Evolutionary conservation across 2,797 vertebrate species (phyloP).

Genomic region (Anguilla obscura): DNA sequence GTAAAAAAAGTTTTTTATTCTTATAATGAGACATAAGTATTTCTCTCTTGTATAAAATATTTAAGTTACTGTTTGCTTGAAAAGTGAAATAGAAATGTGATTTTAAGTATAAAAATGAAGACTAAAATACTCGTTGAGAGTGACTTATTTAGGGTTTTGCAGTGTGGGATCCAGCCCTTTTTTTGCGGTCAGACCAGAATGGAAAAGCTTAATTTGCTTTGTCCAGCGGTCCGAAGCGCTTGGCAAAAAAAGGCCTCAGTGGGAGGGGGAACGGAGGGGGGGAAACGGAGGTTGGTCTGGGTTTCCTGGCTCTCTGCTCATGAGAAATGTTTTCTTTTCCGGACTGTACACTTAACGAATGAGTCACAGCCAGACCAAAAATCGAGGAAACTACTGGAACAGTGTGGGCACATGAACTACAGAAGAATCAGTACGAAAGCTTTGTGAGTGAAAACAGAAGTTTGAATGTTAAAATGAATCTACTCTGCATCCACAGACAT

Average conservation of each 20-base stretch:
- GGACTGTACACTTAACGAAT: not conserved
- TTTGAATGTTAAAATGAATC: not conserved
- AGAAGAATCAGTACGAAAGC: not conserved
- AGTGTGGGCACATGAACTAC: not conserved
- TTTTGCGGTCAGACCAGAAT: not conserved
- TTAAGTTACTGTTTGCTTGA: too few relatives aligned
- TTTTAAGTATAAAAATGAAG: too few relatives aligned
- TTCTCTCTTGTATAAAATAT: too few relatives aligned
- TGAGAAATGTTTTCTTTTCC: slow-evolving; percentile 32
- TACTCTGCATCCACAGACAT: not conserved
- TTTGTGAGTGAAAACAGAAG: not conserved
- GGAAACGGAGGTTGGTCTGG: slow-evolving; percentile 41
- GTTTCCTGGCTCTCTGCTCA: slow-evolving; percentile 53
- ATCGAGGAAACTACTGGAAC: slow-evolving; percentile 1
- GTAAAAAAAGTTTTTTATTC: too few relatives aligned
- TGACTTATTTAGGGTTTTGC: not conserved
- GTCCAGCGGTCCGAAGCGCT: not conserved
- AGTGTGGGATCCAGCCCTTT: not conserved
- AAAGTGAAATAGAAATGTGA: too few relatives aligned
- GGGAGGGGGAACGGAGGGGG: not conserved
- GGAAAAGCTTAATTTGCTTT: not conserved
- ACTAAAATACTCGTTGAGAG: too few relatives aligned
- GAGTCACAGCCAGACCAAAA: not conserved
- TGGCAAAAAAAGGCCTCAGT: slow-evolving; percentile 31
- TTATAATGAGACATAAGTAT: too few relatives aligned